These are phyloP conservation scores for Scalopus aquaticus DNA, from an alignment of 2,113 vertebrate genomes.

Conservation along the genomic window DNA sequence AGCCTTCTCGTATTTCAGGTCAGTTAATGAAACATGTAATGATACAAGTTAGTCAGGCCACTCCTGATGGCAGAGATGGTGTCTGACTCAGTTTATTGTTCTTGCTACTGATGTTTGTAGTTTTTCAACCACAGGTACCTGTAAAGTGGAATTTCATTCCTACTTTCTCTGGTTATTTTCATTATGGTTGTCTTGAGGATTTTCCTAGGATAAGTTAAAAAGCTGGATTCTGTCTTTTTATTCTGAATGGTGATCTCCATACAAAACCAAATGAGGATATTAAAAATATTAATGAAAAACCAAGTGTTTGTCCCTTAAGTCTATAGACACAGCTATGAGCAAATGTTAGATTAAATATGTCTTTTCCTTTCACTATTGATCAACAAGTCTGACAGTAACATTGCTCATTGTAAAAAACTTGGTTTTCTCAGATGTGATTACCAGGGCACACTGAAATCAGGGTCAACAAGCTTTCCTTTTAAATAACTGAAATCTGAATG, in stretches of 20 bases:
- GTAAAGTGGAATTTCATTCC: background rate
- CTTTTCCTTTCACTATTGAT: background rate
- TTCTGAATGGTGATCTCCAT: background rate
- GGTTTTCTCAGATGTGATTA: background rate
- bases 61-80: background rate
- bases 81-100: background rate
- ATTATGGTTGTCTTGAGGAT: background rate
- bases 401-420: background rate
- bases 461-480: background rate
- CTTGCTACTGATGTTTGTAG: background rate
- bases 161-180: background rate
- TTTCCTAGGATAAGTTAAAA: background rate
- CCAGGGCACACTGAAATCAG: background rate
- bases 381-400: background rate
- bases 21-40: background rate
- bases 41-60: background rate
- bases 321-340: background rate
- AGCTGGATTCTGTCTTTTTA: background rate
- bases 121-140: background rate
- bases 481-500: background rate
- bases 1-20: background rate
- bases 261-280: background rate
- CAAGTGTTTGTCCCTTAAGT: background rate
- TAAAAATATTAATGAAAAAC: constrained; percentile 20
- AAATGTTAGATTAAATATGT: background rate